Evolutionary conservation across 2,888 invertebrate genomes (phyloP), one percentile per base, ranked within the genome.

Genomic region (Metallyticus violacea): DNA sequence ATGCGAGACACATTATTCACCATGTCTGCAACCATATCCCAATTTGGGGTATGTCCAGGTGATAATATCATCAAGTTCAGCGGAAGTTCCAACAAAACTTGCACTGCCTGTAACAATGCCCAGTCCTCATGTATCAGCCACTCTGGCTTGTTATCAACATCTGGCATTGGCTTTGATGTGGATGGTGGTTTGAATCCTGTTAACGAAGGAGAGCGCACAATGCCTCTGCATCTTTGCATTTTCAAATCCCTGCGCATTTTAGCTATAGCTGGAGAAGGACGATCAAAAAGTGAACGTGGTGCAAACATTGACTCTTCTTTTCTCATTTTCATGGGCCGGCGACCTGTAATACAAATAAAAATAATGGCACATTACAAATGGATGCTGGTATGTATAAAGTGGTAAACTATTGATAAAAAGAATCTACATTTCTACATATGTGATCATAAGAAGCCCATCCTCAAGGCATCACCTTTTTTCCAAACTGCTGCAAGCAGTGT

Each of bases 81-180:
- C 0, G 96, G 96, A 85, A 97, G 91, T 29, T 96, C 96, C 90
- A 93, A 90, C 28, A 93, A 90, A 62, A 91, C 91, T 90, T 93
- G 93, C 22, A 94, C 92, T 62, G 93, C 92, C 93, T 97, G 96
- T 25, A 98, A 93, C 87, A 99, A 93, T 29, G 97, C 95, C 93
- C 97, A 96, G 91, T 99, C 99, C 92, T 99, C 99, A 91, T 96
- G 95, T 87, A 97, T 95, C 88, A 96, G 94, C 99, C 99, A 99
- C 89, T 98, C 98, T 88, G 97, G 96, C 89, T 94, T 94, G 87
- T 95, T 93, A 80, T 95, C 95, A 7, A 94, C 94, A 89, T 96
- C 95, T 0, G 92, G 90, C 2, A 93, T 90, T 5, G 89, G 89
- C 86, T 89, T 89, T 7, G 85, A 40, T 6, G 89, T 87, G 7